These are phyloP conservation scores for Penaeus indicus DNA, from an alignment of 1,140 invertebrate genomes.

Conservation along the genomic window DNA sequence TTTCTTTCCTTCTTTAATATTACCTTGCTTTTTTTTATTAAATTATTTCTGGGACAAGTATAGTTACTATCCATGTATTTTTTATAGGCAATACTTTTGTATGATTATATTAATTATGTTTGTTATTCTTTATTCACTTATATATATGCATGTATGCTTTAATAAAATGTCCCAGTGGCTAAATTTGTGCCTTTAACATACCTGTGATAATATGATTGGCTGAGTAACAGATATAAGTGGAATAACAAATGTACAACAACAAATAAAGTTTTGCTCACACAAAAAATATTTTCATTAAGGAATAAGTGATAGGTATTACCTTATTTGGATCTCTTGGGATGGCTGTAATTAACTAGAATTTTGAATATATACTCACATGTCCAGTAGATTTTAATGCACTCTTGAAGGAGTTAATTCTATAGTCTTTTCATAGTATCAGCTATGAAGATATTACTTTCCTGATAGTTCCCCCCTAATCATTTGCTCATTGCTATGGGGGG, in stretches of 20 bases:
- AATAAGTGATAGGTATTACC: too few relatives aligned
- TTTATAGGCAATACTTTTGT: neutral
- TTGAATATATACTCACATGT: too few relatives aligned
- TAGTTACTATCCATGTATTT: constrained; percentile 6
- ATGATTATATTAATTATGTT: too few relatives aligned
- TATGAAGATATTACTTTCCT: too few relatives aligned
- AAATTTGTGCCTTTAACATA: constrained; percentile 44
- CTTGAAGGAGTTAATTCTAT: too few relatives aligned
- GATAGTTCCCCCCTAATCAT: too few relatives aligned
- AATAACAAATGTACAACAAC: neutral
- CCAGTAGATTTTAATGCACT: too few relatives aligned
- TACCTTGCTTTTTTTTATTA: constrained; percentile 19
- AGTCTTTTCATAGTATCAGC: too few relatives aligned
- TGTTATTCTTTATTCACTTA: neutral
- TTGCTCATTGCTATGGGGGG: too few relatives aligned
- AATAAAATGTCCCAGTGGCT: constrained; percentile 2
- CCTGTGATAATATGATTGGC: constrained; percentile 34
- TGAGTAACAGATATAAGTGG: neutral
- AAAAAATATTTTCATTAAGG: neutral
- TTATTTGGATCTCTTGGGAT: too few relatives aligned
- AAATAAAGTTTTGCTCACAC: constrained; percentile 23
- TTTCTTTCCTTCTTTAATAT: constrained; percentile 6
- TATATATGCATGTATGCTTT: neutral
- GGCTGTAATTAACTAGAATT: too few relatives aligned
- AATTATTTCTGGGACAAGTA: constrained; percentile 1